Conservation (phyloP, 2,888 invertebrate species). For the Noctuana brunneofusca region DNA sequence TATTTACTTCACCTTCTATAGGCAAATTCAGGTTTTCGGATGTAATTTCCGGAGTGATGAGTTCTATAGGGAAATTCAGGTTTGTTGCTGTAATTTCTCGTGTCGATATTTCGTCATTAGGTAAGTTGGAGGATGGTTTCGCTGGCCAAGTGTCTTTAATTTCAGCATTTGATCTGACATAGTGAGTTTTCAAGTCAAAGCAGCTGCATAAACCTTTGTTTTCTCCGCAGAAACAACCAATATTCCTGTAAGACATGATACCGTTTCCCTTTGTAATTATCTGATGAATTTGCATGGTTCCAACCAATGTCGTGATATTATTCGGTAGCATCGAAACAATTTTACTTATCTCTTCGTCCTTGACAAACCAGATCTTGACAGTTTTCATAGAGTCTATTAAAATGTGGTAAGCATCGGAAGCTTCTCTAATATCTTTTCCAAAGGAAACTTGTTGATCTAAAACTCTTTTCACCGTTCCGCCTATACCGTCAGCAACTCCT, state of each 20-base stretch:
- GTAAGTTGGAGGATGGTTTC: too few species aligned
- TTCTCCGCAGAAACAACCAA: slow-evolving; percentile 33
- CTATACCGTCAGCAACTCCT: slow-evolving; percentile 40
- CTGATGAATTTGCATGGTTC: slow-evolving; percentile 36
- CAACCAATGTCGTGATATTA: slow-evolving; percentile 32
- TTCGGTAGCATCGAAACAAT: slow-evolving; percentile 32
- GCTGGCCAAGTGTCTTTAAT: slow-evolving; percentile 11
- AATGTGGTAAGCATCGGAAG: slow-evolving; percentile 32
- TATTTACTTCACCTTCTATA: slow-evolving; percentile 19
- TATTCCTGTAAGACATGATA: slow-evolving; percentile 32
- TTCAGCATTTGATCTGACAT: slow-evolving; percentile 27
- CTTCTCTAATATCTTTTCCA: slow-evolving; percentile 35
- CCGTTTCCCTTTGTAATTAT: slow-evolving; percentile 20
- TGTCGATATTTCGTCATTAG: too few species aligned
- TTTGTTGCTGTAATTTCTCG: too few species aligned
- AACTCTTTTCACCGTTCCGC: slow-evolving; percentile 34
- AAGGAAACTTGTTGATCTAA: slow-evolving; percentile 34
- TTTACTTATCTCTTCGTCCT: slow-evolving; percentile 32
- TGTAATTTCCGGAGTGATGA: slow-evolving; percentile 22
- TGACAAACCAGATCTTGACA: slow-evolving; percentile 31
- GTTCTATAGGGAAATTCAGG: slow-evolving; percentile 30
- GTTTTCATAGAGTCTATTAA: slow-evolving; percentile 33
- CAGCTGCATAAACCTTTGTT: slow-evolving; percentile 33
- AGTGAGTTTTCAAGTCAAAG: slow-evolving; percentile 34
- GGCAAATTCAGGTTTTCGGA: slow-evolving; percentile 26